A percentile compares a stretch with the other conserved stretches of the same genome.
phyloP scores from a whole-genome alignment of 2,113 vertebrate species.

The Perca flavescens region DNA sequence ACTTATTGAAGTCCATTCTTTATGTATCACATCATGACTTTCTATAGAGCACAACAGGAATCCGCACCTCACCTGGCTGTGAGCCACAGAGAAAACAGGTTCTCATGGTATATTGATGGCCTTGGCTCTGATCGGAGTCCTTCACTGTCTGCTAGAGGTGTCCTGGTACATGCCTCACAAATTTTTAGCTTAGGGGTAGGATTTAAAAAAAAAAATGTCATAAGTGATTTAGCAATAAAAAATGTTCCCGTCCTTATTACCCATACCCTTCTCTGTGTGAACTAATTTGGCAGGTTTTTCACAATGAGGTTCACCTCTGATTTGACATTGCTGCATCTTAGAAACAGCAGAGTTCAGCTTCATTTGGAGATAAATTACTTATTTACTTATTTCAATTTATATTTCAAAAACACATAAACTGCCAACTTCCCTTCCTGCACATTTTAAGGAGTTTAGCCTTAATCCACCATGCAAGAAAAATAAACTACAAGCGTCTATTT shows the following conservation, averaged over 20 bases:
- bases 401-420: neutral
- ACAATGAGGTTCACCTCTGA: slow-evolving; percentile 16
- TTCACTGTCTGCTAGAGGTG: slow-evolving; percentile 69
- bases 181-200: slow-evolving; percentile 57
- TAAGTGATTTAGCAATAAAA: slow-evolving; percentile 66
- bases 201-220: slow-evolving; percentile 72
- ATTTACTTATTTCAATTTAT: neutral
- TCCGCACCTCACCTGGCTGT: slow-evolving; percentile 19
- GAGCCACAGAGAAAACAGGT: slow-evolving; percentile 22
- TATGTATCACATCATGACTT: neutral
- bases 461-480: neutral
- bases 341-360: neutral
- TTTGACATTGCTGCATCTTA: slow-evolving; percentile 47
- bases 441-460: neutral
- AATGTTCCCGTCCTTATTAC: slow-evolving; percentile 33
- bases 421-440: too few species aligned
- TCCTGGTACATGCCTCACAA: slow-evolving; percentile 72
- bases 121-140: slow-evolving; percentile 62
- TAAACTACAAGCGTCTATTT: neutral
- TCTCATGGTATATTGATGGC: slow-evolving; percentile 54
- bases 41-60: slow-evolving; percentile 1
- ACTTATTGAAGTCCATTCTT: neutral
- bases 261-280: slow-evolving; percentile 11
- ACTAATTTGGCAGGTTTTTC: slow-evolving; percentile 46
- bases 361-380: neutral